Evolutionary conservation across 2,797 vertebrate species (phyloP).

Genomic region (Chrosomus eos): DNA sequence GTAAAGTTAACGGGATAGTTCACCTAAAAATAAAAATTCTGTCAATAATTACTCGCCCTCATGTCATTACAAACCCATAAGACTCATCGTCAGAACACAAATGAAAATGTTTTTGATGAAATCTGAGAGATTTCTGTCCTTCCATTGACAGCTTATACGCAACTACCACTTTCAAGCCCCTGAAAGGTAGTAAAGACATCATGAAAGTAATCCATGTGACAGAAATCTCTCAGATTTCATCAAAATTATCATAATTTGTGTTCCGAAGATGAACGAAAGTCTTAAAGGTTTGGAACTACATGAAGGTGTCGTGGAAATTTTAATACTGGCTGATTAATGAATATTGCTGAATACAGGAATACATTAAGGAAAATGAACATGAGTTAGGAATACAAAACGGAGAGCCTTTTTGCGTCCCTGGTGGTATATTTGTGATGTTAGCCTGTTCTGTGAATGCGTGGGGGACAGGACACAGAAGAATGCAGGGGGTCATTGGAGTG

Average conservation of each 20-base stretch:
- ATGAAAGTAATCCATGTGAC: background rate
- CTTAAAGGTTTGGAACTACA: background rate
- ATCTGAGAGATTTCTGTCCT: background rate
- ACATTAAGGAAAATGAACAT: too few species aligned
- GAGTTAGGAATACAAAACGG: too few species aligned
- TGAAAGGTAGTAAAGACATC: too few species aligned
- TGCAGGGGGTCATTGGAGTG: too few species aligned
- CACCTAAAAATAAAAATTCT: background rate
- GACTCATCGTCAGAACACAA: background rate
- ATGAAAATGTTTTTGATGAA: background rate
- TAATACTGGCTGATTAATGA: too few species aligned
- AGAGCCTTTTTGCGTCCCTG: too few species aligned
- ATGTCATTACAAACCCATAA: background rate
- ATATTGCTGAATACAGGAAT: too few species aligned
- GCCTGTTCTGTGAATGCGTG: too few species aligned
- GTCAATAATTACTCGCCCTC: background rate
- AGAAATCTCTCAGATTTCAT: background rate
- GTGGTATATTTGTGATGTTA: too few species aligned
- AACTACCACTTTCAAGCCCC: background rate
- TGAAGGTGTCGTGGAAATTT: too few species aligned
- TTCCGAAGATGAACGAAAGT: too few species aligned
- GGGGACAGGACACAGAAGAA: too few species aligned
- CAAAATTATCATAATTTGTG: background rate
- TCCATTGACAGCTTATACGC: background rate
- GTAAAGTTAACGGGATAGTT: background rate